Evolutionary conservation across 1,140 invertebrate genomes (phyloP).

Genomic region (Ips nitidus): DNA sequence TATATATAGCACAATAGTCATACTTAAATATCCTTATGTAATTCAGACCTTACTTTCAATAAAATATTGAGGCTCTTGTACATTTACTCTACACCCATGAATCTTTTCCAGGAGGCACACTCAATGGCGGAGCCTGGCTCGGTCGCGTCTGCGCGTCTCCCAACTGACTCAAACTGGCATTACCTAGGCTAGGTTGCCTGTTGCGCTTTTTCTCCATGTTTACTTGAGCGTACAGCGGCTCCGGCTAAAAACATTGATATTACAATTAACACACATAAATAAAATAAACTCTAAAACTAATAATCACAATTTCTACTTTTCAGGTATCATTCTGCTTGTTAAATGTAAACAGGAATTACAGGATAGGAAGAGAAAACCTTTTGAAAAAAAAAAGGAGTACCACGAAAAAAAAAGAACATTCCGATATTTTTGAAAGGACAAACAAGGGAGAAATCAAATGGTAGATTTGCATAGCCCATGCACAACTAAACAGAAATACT

Average conservation of each 20-base stretch:
- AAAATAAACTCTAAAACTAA: not conserved
- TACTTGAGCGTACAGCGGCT: slow-evolving; percentile 79
- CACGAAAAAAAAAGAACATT: not conserved
- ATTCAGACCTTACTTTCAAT: too few relatives aligned
- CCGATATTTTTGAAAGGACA: not conserved
- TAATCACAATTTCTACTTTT: not conserved
- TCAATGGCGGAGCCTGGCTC: slow-evolving; percentile 38
- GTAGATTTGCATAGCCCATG: not conserved
- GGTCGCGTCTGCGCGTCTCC: slow-evolving; percentile 33
- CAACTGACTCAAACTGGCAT: slow-evolving; percentile 46
- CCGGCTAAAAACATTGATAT: slow-evolving; percentile 58
- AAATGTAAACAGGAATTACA: not conserved
- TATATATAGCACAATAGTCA: too few relatives aligned
- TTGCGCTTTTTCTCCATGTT: slow-evolving; percentile 78
- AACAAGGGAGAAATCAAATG: not conserved
- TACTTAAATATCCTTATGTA: too few relatives aligned
- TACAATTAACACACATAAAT: not conserved
- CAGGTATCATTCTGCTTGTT: too few relatives aligned
- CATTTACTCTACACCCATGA: slow-evolving; percentile 48
- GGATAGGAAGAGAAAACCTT: slow-evolving; percentile 20
- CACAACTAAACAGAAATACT: slow-evolving; percentile 2
- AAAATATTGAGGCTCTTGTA: too few relatives aligned
- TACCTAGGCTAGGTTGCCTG: slow-evolving; percentile 55
- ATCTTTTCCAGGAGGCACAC: slow-evolving; percentile 48
- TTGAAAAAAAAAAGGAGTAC: not conserved